Evolutionary conservation across 1,140 invertebrate species (phyloP).

Genomic region (Chironomus tepperi): DNA sequence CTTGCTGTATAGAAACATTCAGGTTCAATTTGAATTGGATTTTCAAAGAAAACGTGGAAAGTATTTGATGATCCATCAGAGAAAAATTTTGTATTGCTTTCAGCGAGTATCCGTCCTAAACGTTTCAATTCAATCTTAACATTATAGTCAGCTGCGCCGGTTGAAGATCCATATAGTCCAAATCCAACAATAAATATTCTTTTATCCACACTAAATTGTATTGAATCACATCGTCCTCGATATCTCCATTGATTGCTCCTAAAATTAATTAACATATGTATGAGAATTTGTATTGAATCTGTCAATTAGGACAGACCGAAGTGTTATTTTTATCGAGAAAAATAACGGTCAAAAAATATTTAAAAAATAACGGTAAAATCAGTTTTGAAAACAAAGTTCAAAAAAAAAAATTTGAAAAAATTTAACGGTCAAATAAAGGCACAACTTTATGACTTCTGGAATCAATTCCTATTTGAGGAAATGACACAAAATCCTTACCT

Average conservation of each 20-base stretch:
- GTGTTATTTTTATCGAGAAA: no score
- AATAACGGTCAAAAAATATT: no score
- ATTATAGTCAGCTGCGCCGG: constrained; percentile 81
- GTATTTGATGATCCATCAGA: constrained; percentile 89
- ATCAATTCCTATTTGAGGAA: no score
- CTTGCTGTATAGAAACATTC: constrained; percentile 87
- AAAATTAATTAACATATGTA: no score
- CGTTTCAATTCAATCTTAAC: constrained; percentile 86
- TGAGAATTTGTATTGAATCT: no score
- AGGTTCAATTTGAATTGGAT: constrained; percentile 85
- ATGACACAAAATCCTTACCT: constrained; percentile 30
- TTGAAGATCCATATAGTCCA: constrained; percentile 85
- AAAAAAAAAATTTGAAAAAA: no score
- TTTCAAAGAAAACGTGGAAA: constrained; percentile 87
- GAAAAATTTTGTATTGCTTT: constrained; percentile 86
- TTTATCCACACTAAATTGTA: constrained; percentile 87
- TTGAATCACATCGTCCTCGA: constrained; percentile 81
- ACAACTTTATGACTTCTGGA: no score
- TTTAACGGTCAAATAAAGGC: not conserved
- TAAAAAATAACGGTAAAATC: no score
- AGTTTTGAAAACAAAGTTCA: no score
- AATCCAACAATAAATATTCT: constrained; percentile 89
- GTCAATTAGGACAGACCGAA: no score
- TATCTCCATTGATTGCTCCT: constrained; percentile 92
- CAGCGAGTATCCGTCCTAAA: constrained; percentile 71